Conservation (phyloP, 2,113 vertebrate genomes). For the Channa maculata region DNA sequence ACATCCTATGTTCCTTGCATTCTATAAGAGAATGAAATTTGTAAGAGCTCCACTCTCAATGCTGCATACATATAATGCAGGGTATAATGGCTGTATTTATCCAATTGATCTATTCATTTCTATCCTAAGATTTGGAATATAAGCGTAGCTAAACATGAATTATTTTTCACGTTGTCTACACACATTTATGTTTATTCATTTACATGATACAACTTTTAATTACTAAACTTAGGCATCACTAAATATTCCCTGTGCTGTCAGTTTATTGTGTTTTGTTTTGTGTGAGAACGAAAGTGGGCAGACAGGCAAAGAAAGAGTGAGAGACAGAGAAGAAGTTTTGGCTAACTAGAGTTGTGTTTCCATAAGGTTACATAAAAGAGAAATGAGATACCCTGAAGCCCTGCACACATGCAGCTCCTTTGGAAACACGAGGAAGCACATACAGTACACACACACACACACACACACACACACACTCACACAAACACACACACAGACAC, state of each 20-base stretch:
- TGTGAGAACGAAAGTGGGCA: conserved; percentile 15
- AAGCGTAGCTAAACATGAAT: background rate
- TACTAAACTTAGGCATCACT: background rate
- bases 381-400: conserved; percentile 63
- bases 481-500: conserved; percentile 1
- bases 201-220: conserved; percentile 31
- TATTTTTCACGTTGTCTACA: background rate
- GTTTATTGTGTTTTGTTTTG: conserved; percentile 23
- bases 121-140: background rate
- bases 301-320: conserved; percentile 14
- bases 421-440: no score
- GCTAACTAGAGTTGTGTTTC: conserved; percentile 46
- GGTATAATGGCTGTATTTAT: no score
- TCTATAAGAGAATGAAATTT: no score
- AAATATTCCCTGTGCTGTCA: background rate
- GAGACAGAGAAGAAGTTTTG: conserved; percentile 31
- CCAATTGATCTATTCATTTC: no score
- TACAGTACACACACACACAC: background rate
- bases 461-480: background rate
- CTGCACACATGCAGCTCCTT: conserved; percentile 1
- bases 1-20: no score
- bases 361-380: conserved; percentile 68
- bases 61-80: no score
- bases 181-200: conserved; percentile 4
- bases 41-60: no score